A percentile compares a stretch with the other conserved stretches of the same genome.
Conservation (phyloP, 2,888 invertebrate genomes). For the Noctua comes region DNA sequence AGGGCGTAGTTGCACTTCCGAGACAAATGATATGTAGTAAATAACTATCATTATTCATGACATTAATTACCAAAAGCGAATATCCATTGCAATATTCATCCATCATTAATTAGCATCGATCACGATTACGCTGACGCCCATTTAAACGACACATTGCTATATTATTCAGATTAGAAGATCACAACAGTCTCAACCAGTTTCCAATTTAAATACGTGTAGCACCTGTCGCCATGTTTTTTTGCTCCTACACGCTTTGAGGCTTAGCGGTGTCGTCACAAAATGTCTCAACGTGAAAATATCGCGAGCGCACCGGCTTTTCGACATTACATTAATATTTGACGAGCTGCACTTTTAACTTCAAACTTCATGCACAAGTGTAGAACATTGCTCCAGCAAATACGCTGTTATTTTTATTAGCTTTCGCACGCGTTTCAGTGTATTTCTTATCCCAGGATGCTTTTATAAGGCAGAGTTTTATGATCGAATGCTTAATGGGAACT, state of each 20-base stretch:
- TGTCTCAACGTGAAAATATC: constrained; percentile 29
- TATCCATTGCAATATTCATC: constrained; percentile 39
- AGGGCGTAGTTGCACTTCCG: neutral
- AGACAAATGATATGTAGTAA: constrained; percentile 21
- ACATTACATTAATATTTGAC: constrained; percentile 50
- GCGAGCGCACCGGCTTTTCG: constrained; percentile 30
- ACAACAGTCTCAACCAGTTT: constrained; percentile 22
- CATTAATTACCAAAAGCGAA: constrained; percentile 46
- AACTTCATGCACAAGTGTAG: constrained; percentile 39
- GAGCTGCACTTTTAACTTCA: constrained; percentile 49
- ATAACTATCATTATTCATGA: constrained; percentile 51
- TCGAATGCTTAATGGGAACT: constrained; percentile 66
- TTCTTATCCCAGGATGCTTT: constrained; percentile 57
- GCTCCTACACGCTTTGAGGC: constrained; percentile 19
- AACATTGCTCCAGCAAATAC: constrained; percentile 38
- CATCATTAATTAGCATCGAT: constrained; percentile 54
- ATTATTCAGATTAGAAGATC: constrained; percentile 27
- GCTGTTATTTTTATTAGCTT: constrained; percentile 46
- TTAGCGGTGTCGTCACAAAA: constrained; percentile 43
- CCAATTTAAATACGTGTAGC: constrained; percentile 46
- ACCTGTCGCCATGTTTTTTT: constrained; percentile 38
- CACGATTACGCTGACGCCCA: constrained; percentile 28
- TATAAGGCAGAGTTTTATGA: constrained; percentile 72
- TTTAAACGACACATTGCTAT: constrained; percentile 23
- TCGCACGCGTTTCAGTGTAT: constrained; percentile 22